phyloP scores from a whole-genome alignment of 2,113 vertebrate species.

The Rafetus swinhoei region DNA sequence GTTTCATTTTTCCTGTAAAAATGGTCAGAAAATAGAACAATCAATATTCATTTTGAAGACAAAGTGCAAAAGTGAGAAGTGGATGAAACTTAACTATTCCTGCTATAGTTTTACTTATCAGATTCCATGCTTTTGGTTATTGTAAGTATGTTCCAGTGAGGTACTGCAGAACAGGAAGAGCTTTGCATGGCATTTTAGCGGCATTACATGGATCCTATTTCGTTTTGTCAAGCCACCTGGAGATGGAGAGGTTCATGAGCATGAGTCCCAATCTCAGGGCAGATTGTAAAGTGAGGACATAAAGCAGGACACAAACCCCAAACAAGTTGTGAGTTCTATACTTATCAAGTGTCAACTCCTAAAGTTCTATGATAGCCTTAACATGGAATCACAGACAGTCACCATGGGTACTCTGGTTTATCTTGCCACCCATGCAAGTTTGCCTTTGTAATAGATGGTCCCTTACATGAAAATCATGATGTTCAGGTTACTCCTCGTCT shows the following conservation, averaged over 20 bases:
- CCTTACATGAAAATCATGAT: background rate
- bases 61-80: background rate
- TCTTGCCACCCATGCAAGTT: background rate
- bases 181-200: background rate
- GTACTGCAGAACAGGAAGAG: background rate
- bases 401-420: background rate
- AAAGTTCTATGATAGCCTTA: background rate
- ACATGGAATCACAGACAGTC: background rate
- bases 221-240: background rate
- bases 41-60: background rate
- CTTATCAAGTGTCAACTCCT: background rate
- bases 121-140: rapidly evolving
- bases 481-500: background rate
- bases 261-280: background rate
- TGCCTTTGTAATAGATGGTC: background rate
- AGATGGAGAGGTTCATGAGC: background rate
- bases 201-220: too few relatives aligned
- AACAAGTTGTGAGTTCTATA: background rate
- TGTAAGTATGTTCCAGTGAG: background rate
- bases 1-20: background rate
- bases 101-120: background rate
- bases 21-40: background rate
- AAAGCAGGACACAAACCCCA: background rate
- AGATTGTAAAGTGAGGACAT: background rate
- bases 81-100: background rate